phyloP scores from a whole-genome alignment of 2,113 vertebrate species.

The Pontoporia blainvillei region DNA sequence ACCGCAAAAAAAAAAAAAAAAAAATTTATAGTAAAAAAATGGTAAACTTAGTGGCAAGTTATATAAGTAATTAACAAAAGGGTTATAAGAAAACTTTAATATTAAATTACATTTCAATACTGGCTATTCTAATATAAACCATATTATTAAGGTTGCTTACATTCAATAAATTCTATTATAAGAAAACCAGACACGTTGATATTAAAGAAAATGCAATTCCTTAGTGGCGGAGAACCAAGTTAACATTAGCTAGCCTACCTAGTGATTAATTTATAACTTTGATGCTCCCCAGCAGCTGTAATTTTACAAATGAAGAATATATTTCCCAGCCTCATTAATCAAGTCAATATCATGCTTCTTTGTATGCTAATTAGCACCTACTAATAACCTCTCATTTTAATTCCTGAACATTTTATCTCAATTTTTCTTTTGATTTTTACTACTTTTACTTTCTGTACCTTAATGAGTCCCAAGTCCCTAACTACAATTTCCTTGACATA shows the following conservation, averaged over 20 bases:
- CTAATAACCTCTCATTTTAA: background rate
- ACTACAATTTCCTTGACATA: background rate
- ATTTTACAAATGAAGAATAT: background rate
- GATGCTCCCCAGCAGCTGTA: background rate
- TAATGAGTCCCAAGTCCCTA: background rate
- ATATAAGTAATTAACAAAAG: background rate
- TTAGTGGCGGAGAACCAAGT: background rate
- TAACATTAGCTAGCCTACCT: background rate
- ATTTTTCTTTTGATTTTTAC: background rate
- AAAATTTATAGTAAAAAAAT: background rate
- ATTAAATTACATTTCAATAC: background rate
- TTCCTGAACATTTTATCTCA: background rate
- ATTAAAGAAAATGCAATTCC: background rate
- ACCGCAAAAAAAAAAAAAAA: too few species aligned
- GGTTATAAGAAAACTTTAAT: background rate
- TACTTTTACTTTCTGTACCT: background rate
- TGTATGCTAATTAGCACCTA: background rate
- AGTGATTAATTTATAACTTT: background rate
- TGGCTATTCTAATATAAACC: background rate
- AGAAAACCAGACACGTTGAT: background rate
- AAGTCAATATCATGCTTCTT: background rate
- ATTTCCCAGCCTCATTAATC: background rate
- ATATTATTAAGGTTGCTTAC: background rate
- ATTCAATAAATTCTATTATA: background rate
- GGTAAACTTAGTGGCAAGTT: background rate